phyloP scores from a whole-genome alignment of 2,113 vertebrate species.

The Indicator maculatus region DNA sequence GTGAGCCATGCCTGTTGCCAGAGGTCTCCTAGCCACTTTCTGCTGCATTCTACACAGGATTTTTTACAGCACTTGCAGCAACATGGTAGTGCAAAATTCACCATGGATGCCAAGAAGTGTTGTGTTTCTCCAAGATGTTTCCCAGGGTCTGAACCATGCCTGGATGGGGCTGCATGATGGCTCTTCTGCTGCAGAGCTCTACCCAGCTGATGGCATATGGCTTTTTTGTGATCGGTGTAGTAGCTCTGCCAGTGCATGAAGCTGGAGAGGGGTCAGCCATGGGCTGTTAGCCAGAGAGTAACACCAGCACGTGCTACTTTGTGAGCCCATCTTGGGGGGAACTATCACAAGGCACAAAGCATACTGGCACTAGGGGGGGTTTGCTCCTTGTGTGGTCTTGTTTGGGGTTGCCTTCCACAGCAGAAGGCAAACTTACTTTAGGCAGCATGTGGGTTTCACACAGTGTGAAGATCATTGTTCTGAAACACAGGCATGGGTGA shows the following conservation, averaged over 20 bases:
- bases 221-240: neutral
- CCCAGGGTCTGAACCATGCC: fast-evolving
- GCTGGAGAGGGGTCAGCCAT: neutral
- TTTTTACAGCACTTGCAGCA: neutral
- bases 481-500: neutral
- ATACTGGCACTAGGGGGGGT: neutral
- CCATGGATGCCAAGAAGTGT: neutral
- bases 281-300: neutral
- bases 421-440: neutral
- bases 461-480: neutral
- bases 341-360: fast-evolving
- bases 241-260: fast-evolving
- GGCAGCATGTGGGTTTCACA: neutral
- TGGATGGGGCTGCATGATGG: neutral
- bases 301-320: neutral
- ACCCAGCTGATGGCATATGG: fast-evolving
- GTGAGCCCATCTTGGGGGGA: neutral
- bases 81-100: neutral
- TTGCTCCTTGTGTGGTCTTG: neutral
- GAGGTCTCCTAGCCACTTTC: neutral
- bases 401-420: neutral
- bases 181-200: neutral
- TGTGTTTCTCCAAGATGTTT: fast-evolving
- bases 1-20: neutral
- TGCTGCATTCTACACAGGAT: fast-evolving